phyloP scores from a whole-genome alignment of 2,888 invertebrate species.

The Caenorhabditis sp. region DNA sequence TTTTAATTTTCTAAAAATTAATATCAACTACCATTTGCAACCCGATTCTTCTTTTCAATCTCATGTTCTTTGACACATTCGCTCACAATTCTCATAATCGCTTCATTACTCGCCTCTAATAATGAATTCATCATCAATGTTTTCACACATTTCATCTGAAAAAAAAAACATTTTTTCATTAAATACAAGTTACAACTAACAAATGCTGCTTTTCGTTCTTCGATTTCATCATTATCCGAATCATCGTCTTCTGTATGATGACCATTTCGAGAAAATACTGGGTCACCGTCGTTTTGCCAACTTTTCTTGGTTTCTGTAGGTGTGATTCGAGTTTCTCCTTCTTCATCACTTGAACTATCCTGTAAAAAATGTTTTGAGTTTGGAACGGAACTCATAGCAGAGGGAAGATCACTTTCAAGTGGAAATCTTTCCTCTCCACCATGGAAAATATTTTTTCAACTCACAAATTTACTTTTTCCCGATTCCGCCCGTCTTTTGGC shows the following conservation, averaged over 20 bases:
- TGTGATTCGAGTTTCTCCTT: conserved; percentile 23
- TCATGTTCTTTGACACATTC: conserved; percentile 73
- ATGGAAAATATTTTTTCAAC: too few relatives aligned
- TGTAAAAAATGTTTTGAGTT: too few relatives aligned
- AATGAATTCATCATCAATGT: conserved; percentile 85
- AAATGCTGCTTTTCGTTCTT: conserved; percentile 32
- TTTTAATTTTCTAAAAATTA: neutral
- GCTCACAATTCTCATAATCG: conserved; percentile 84
- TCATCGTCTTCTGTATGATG: conserved; percentile 5
- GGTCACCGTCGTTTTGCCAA: conserved; percentile 6
- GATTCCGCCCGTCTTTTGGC: conserved; percentile 43
- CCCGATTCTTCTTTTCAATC: conserved; percentile 10
- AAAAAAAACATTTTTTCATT: neutral
- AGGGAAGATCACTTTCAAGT: too few relatives aligned
- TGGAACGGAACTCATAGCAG: too few relatives aligned
- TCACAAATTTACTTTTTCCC: conserved; percentile 63
- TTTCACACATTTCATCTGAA: conserved; percentile 48
- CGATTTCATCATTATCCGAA: conserved; percentile 7
- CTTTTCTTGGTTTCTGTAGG: neutral
- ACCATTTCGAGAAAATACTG: neutral
- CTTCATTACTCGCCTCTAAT: conserved; percentile 89
- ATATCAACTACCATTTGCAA: neutral
- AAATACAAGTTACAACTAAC: conserved; percentile 10
- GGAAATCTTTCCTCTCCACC: too few relatives aligned
- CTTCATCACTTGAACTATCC: conserved; percentile 60